These are phyloP conservation scores for Chelonoidis abingdonii DNA, from an alignment of 2,113 vertebrate genomes.

Conservation along the genomic window DNA sequence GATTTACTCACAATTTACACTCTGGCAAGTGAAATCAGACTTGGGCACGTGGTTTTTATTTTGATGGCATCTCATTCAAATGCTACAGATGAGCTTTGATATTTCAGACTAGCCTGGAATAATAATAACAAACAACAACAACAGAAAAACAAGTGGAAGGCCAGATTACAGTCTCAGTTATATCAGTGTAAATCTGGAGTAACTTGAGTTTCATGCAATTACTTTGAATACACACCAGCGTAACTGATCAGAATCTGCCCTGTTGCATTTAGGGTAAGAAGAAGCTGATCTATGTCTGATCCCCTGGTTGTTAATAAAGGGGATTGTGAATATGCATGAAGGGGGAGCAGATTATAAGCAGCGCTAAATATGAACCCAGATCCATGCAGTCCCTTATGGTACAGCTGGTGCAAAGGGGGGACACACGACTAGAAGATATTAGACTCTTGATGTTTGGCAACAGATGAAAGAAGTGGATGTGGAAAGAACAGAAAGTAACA, in stretches of 20 bases:
- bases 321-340: neutral
- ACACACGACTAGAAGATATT: neutral
- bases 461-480: neutral
- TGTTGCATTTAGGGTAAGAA: neutral
- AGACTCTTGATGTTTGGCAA: neutral
- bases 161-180: too few relatives aligned
- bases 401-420: neutral
- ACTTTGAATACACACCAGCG: neutral
- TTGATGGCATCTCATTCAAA: neutral
- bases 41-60: neutral
- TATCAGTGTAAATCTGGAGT: too few relatives aligned
- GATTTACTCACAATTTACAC: neutral
- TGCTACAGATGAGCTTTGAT: too few relatives aligned
- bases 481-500: neutral
- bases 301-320: neutral
- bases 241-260: neutral
- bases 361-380: neutral
- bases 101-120: too few relatives aligned
- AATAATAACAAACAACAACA: too few relatives aligned
- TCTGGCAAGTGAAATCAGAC: neutral
- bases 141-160: too few relatives aligned
- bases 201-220: neutral
- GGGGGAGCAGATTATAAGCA: neutral
- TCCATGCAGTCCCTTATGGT: too few relatives aligned
- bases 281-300: neutral